phyloP scores from a whole-genome alignment of 2,113 vertebrate species.

The Stegostoma tigrinum region DNA sequence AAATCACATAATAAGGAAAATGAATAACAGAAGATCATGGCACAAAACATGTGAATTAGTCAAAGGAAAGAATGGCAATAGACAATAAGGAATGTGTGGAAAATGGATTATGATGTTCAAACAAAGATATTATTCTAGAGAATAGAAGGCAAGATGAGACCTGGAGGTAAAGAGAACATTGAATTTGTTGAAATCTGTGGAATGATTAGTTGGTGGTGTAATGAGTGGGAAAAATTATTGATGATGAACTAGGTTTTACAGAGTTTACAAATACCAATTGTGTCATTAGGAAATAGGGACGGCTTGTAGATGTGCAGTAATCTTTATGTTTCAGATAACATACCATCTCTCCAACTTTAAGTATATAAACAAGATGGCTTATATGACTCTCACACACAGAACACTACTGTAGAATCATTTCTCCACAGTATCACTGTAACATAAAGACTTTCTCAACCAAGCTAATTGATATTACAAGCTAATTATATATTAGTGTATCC shows the following conservation, averaged over 20 bases:
- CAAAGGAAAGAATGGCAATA: background rate
- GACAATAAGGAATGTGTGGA: background rate
- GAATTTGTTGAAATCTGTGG: too few relatives aligned
- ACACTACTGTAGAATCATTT: background rate
- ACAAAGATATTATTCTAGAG: background rate
- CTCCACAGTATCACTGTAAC: background rate
- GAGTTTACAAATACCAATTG: background rate
- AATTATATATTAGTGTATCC: background rate
- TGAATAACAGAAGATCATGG: background rate
- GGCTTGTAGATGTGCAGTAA: background rate
- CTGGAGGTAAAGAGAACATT: background rate
- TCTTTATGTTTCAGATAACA: background rate
- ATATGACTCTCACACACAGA: background rate
- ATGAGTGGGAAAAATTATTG: background rate
- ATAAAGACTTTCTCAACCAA: background rate
- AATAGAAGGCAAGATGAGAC: background rate
- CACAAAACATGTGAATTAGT: background rate
- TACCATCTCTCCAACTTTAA: background rate
- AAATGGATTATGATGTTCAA: background rate
- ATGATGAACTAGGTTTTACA: background rate
- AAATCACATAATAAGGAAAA: background rate
- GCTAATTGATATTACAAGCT: background rate
- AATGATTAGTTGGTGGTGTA: background rate
- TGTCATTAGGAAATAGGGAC: background rate
- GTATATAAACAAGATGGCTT: slow-evolving; percentile 1